Evolutionary conservation across 1,140 invertebrate species (phyloP).

Genomic region (Dysdera silvatica): DNA sequence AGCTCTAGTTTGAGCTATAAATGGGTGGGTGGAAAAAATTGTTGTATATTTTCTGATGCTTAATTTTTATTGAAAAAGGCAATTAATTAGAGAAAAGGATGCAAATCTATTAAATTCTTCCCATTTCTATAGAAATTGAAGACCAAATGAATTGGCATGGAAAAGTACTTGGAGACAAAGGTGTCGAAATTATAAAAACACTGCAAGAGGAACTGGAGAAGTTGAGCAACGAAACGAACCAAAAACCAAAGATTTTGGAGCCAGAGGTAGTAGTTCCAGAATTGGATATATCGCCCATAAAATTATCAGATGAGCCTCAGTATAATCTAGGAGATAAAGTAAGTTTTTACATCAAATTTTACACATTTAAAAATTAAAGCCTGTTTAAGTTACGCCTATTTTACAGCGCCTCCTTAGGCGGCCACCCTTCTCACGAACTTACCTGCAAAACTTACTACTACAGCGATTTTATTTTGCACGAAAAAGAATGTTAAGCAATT

Average conservation of each 20-base stretch:
- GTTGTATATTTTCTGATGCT: too few species aligned
- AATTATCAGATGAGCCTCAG: conserved; percentile 67
- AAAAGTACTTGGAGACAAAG: conserved; percentile 78
- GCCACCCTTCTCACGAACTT: too few species aligned
- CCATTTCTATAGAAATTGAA: conserved; percentile 78
- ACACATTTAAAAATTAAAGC: not conserved
- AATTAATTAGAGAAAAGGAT: too few species aligned
- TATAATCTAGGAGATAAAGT: conserved; percentile 60
- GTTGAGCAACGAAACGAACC: conserved; percentile 36
- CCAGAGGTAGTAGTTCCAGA: conserved; percentile 56
- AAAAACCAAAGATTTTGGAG: conserved; percentile 55
- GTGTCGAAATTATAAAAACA: conserved; percentile 48
- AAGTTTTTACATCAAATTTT: not conserved
- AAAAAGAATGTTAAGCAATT: too few species aligned
- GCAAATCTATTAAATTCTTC: too few species aligned
- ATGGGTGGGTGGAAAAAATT: too few species aligned
- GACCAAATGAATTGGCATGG: conserved; percentile 94
- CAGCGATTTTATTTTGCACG: too few species aligned
- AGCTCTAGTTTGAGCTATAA: too few species aligned
- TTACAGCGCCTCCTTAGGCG: too few species aligned
- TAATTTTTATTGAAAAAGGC: too few species aligned
- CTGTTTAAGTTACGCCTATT: not conserved
- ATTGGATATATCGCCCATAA: conserved; percentile 66
- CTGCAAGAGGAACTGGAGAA: conserved; percentile 8
- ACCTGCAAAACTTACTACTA: too few species aligned